Conservation (phyloP, 1,140 invertebrate species). For the Protaetia brevitarsis region DNA sequence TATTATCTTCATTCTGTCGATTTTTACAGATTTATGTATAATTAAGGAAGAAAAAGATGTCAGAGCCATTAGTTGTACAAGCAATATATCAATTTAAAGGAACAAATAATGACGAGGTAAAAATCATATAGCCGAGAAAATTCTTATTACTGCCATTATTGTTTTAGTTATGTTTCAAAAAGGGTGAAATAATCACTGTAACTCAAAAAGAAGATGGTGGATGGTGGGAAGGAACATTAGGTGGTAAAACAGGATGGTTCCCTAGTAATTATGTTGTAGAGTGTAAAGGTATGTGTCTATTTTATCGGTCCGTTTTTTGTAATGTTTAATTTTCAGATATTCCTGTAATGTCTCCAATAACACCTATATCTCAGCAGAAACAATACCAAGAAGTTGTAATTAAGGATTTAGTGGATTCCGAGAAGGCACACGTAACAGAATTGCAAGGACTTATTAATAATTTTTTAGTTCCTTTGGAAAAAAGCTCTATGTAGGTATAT, state of each 20-base stretch:
- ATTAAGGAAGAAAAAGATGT: conserved; percentile 50
- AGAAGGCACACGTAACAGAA: conserved; percentile 84
- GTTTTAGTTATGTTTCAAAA: conserved; percentile 86
- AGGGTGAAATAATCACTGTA: conserved; percentile 94
- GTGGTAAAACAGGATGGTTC: conserved; percentile 97
- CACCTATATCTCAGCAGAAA: conserved; percentile 38
- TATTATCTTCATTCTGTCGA: neutral
- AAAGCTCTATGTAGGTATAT: conserved; percentile 76
- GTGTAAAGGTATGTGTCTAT: conserved; percentile 59
- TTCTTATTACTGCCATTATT: conserved; percentile 14
- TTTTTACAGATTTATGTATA: neutral
- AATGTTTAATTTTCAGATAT: conserved; percentile 36
- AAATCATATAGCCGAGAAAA: conserved; percentile 30
- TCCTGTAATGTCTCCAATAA: conserved; percentile 34
- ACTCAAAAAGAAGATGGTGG: conserved; percentile 85
- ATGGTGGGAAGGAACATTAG: conserved; percentile 96
- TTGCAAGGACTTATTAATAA: conserved; percentile 79
- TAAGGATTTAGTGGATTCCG: conserved; percentile 90
- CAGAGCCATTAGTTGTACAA: conserved; percentile 73
- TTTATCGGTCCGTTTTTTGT: neutral
- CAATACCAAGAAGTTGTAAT: conserved; percentile 63
- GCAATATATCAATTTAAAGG: conserved; percentile 92
- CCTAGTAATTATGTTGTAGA: conserved; percentile 96
- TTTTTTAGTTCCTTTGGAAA: conserved; percentile 80
- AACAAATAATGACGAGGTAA: conserved; percentile 94